A percentile compares a stretch with the other conserved stretches of the same genome.
These are phyloP conservation scores for Phalacrocorax aristotelis DNA, from an alignment of 2,113 vertebrate species.

Conservation along the genomic window DNA sequence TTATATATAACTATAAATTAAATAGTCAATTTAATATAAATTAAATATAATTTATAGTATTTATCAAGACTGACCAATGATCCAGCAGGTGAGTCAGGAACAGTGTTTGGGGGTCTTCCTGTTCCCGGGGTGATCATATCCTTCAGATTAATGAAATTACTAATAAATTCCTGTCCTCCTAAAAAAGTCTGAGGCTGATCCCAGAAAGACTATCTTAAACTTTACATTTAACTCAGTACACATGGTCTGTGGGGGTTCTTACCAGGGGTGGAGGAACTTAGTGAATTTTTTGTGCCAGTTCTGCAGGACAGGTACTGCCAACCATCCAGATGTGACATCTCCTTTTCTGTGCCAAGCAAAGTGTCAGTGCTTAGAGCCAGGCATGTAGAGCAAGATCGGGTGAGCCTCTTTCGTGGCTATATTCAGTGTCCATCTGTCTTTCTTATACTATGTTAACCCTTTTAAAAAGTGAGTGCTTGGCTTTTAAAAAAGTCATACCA, in stretches of 20 bases:
- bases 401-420: not conserved
- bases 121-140: not conserved
- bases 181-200: not conserved
- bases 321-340: not conserved
- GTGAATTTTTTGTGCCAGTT: not conserved
- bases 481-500: not conserved
- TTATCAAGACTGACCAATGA: not conserved
- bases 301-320: not conserved
- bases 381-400: not conserved
- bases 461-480: not conserved
- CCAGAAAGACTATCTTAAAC: not conserved
- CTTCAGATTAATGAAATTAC: not conserved
- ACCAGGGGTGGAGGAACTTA: not conserved
- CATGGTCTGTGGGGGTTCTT: not conserved
- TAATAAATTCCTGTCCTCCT: not conserved
- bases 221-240: not conserved
- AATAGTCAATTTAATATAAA: no score
- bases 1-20: no score
- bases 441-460: not conserved
- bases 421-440: not conserved
- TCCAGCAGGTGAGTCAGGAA: not conserved
- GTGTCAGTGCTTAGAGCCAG: not conserved
- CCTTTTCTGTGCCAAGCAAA: not conserved
- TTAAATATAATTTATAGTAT: not conserved
- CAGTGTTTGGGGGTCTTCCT: not conserved